Evolutionary conservation across 2,113 vertebrate genomes (phyloP).

Genomic region (Dunckerocampus dactyliophorus): DNA sequence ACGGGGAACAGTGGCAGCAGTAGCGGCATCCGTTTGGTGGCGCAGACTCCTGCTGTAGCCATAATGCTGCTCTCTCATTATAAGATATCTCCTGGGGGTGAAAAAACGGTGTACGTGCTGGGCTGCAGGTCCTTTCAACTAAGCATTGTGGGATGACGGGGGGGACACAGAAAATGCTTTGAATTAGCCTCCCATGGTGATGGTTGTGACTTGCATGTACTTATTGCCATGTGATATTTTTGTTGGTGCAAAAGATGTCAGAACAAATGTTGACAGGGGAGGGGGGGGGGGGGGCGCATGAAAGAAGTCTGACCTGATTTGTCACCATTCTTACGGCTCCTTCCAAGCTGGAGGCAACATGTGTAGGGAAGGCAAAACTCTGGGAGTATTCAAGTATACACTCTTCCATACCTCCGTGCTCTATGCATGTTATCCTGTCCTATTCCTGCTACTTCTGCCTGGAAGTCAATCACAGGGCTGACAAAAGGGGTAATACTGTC

Average conservation of each 20-base stretch:
- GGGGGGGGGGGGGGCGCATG: not conserved
- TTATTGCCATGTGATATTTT: constrained; percentile 34
- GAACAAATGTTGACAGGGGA: constrained; percentile 6
- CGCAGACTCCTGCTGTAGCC: constrained; percentile 48
- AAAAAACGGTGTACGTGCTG: constrained; percentile 37
- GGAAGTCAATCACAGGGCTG: not conserved
- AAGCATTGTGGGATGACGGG: constrained; percentile 33
- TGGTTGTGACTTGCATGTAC: constrained; percentile 20
- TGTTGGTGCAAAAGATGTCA: constrained; percentile 22
- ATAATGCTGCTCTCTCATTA: constrained; percentile 63
- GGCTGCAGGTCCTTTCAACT: constrained; percentile 60
- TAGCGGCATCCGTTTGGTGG: constrained; percentile 28
- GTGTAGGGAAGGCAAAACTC: constrained; percentile 6
- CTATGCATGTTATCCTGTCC: too few relatives aligned
- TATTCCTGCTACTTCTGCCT: too few relatives aligned
- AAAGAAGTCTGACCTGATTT: constrained; percentile 41
- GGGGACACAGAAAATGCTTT: constrained; percentile 33
- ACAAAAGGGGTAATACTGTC: not conserved
- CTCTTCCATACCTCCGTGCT: not conserved
- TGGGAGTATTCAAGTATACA: constrained; percentile 4
- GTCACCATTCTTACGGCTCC: constrained; percentile 28
- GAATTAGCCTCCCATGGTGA: constrained; percentile 33
- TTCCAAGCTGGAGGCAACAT: constrained; percentile 1
- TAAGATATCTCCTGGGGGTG: constrained; percentile 28
- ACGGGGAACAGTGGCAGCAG: constrained; percentile 50